Evolutionary conservation across 2,888 invertebrate species (phyloP).

Genomic region (Oscheius sp.): DNA sequence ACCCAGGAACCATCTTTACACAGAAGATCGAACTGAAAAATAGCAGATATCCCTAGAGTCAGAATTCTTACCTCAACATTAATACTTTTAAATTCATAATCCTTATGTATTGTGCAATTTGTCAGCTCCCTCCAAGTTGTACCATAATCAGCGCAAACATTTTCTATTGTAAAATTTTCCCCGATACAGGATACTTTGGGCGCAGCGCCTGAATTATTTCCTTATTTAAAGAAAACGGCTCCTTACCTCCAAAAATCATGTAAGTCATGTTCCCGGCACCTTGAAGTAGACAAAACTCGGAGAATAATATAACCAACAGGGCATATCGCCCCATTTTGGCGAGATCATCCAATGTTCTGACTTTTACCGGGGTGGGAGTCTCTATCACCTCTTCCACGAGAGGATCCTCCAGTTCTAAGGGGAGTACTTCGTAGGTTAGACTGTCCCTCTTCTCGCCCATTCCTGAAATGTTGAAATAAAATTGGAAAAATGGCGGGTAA

Average conservation of each 20-base stretch:
- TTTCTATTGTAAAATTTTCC: slow-evolving; percentile 17
- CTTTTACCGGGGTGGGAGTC: slow-evolving; percentile 2
- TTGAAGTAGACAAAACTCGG: slow-evolving; percentile 34
- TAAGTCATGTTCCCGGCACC: slow-evolving; percentile 38
- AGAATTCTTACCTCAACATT: slow-evolving; percentile 50
- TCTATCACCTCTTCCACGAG: too few species aligned
- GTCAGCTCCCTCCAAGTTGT: not conserved
- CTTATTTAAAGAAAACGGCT: not conserved
- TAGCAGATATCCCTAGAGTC: not conserved
- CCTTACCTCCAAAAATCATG: slow-evolving; percentile 57
- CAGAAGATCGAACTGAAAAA: slow-evolving; percentile 55
- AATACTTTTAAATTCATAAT: slow-evolving; percentile 55
- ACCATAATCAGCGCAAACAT: slow-evolving; percentile 12
- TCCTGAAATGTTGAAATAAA: too few species aligned
- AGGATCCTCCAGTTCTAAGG: too few species aligned
- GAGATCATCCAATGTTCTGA: slow-evolving; percentile 35
- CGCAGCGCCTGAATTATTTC: slow-evolving; percentile 42
- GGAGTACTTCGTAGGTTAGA: too few species aligned
- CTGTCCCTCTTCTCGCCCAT: too few species aligned
- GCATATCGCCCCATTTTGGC: slow-evolving; percentile 33
- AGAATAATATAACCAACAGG: slow-evolving; percentile 31
- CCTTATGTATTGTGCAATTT: slow-evolving; percentile 34
- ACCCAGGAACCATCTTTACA: slow-evolving; percentile 59
- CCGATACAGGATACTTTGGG: slow-evolving; percentile 39
- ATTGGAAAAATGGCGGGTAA: too few species aligned